These are phyloP conservation scores for Isotomurus palustris DNA, from an alignment of 2,888 invertebrate species.

Conservation along the genomic window DNA sequence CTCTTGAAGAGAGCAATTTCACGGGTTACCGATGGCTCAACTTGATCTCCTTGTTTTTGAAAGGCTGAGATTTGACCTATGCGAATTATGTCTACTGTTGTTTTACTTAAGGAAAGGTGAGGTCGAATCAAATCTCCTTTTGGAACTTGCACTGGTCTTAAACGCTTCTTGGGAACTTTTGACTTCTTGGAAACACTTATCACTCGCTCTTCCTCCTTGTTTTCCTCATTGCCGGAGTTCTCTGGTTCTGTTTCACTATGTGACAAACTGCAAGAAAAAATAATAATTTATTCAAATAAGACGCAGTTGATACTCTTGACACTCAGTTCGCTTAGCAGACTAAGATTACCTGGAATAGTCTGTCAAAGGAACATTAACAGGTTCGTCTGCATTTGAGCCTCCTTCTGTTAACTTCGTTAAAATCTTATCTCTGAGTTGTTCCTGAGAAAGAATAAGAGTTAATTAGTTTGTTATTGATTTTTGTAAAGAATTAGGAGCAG, in stretches of 20 bases:
- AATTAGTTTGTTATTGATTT: not conserved
- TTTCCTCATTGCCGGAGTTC: slow-evolving; percentile 26
- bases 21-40: slow-evolving; percentile 3
- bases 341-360: slow-evolving; percentile 75
- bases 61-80: slow-evolving; percentile 10
- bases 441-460: slow-evolving; percentile 53
- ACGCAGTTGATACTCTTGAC: too few species aligned
- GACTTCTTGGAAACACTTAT: not conserved
- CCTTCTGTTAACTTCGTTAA: slow-evolving; percentile 71
- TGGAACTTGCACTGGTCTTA: too few species aligned
- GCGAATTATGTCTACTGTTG: slow-evolving; percentile 35
- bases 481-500: too few species aligned
- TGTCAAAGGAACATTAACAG: slow-evolving; percentile 75
- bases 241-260: slow-evolving; percentile 44
- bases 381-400: slow-evolving; percentile 84
- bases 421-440: slow-evolving; percentile 72
- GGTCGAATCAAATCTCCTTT: slow-evolving; percentile 19
- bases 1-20: slow-evolving; percentile 14
- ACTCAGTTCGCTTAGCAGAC: too few species aligned
- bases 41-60: slow-evolving; percentile 1
- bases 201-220: slow-evolving; percentile 9
- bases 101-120: slow-evolving; percentile 30
- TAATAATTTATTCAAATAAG: not conserved
- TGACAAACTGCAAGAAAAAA: slow-evolving; percentile 30
- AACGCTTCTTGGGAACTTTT: not conserved